phyloP scores from a whole-genome alignment of 2,888 invertebrate genomes.

The Dynastes tityus region DNA sequence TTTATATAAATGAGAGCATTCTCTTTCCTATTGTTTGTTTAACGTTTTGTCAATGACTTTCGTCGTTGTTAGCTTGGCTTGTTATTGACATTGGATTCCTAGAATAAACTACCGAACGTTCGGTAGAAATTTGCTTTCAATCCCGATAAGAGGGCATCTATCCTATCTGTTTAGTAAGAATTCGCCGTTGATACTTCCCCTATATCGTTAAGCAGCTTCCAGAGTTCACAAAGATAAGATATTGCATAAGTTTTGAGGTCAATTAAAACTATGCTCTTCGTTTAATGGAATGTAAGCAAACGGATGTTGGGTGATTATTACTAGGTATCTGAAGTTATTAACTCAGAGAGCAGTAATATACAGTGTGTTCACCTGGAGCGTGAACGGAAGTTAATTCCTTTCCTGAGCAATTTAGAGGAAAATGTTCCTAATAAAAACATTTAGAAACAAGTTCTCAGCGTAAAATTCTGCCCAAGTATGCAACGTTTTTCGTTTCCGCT shows the following conservation, averaged over 20 bases:
- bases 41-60: slow-evolving; percentile 50
- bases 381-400: too few relatives aligned
- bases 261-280: slow-evolving; percentile 22
- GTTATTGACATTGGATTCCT: slow-evolving; percentile 49
- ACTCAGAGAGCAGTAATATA: too few relatives aligned
- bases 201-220: background rate
- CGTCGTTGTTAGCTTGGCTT: slow-evolving; percentile 46
- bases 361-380: too few relatives aligned
- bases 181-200: background rate
- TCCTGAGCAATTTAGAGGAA: too few relatives aligned
- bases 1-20: slow-evolving; percentile 50
- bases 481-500: too few relatives aligned
- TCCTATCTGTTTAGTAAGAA: slow-evolving; percentile 23
- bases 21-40: slow-evolving; percentile 48
- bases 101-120: slow-evolving; percentile 42
- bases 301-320: too few relatives aligned
- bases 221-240: slow-evolving; percentile 21
- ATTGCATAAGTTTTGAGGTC: slow-evolving; percentile 24
- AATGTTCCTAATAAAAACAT: too few relatives aligned
- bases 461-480: too few relatives aligned
- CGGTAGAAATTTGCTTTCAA: slow-evolving; percentile 39
- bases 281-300: slow-evolving; percentile 26
- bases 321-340: too few relatives aligned
- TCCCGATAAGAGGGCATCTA: slow-evolving; percentile 26
- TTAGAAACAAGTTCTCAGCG: too few relatives aligned